Evolutionary conservation across 2,113 vertebrate genomes (phyloP).

Genomic region (Paralichthys olivaceus): DNA sequence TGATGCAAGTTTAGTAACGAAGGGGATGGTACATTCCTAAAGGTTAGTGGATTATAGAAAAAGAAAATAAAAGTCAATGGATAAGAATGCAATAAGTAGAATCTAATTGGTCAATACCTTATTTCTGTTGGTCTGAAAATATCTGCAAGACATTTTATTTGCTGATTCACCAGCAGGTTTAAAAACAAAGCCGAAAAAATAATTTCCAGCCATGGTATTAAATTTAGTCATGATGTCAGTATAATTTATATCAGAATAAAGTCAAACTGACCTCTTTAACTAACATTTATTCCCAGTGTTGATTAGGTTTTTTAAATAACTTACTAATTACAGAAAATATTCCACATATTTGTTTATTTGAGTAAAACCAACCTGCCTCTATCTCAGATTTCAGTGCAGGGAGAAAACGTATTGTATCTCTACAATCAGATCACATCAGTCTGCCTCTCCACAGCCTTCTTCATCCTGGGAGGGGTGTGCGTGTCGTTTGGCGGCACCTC

Average conservation of each 20-base stretch:
- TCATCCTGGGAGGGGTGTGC: slow-evolving; percentile 88
- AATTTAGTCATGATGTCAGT: no score
- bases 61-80: not conserved
- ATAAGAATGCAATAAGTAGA: no score
- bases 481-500: slow-evolving; percentile 86
- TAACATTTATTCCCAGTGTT: not conserved
- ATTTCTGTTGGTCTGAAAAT: slow-evolving; percentile 6
- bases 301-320: not conserved
- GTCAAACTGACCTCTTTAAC: not conserved
- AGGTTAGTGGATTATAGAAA: not conserved
- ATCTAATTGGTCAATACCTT: not conserved
- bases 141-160: slow-evolving; percentile 8
- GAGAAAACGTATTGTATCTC: slow-evolving; percentile 1
- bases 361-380: not conserved
- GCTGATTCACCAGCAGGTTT: slow-evolving; percentile 14
- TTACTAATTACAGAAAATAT: slow-evolving; percentile 4
- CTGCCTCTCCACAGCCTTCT: slow-evolving; percentile 84
- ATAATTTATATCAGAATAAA: not conserved
- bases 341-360: slow-evolving; percentile 11
- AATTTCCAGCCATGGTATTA: no score
- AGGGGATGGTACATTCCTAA: not conserved
- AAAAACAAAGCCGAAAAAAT: no score
- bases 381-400: slow-evolving; percentile 16
- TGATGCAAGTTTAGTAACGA: not conserved
- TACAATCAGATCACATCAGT: slow-evolving; percentile 29